A percentile compares a stretch with the other conserved stretches of the same genome.
phyloP scores from a whole-genome alignment of 1,140 invertebrate species.

The Drosophila teissieri region DNA sequence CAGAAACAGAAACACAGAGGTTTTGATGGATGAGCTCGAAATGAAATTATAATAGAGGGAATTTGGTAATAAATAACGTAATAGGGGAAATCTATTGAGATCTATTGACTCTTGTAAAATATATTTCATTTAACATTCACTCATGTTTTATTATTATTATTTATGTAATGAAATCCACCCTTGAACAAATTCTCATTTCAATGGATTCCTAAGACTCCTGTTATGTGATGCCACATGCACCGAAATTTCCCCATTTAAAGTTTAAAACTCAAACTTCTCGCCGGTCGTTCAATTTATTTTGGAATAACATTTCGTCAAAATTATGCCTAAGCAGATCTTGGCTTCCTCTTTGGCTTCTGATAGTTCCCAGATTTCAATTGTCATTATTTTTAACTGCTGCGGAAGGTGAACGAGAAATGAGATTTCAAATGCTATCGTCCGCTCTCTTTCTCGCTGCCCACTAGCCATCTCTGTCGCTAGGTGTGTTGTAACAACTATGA shows the following conservation, averaged over 20 bases:
- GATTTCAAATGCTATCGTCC: constrained; percentile 54
- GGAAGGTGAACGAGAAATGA: constrained; percentile 61
- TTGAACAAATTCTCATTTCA: neutral
- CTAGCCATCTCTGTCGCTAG: constrained; percentile 6
- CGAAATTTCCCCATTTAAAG: constrained; percentile 6
- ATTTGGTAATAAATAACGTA: neutral
- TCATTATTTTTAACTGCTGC: constrained; percentile 78
- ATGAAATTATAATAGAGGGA: neutral
- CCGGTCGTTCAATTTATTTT: constrained; percentile 26
- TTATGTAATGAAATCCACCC: neutral
- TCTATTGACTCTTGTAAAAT: neutral
- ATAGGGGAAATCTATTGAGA: neutral
- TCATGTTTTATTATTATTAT: neutral
- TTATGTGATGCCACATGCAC: neutral
- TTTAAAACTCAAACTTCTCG: constrained; percentile 2
- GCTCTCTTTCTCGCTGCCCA: constrained; percentile 6
- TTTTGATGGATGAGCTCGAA: constrained; percentile 9
- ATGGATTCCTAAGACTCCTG: neutral
- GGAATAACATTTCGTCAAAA: constrained; percentile 42
- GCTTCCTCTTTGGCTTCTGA: neutral
- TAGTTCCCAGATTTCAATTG: constrained; percentile 68
- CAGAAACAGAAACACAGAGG: constrained; percentile 6
- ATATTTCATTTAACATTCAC: too few species aligned
- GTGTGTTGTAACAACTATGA: constrained; percentile 52
- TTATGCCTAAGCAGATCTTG: constrained; percentile 46